phyloP scores from a whole-genome alignment of 2,797 vertebrate species.

The Antrozous pallidus region DNA sequence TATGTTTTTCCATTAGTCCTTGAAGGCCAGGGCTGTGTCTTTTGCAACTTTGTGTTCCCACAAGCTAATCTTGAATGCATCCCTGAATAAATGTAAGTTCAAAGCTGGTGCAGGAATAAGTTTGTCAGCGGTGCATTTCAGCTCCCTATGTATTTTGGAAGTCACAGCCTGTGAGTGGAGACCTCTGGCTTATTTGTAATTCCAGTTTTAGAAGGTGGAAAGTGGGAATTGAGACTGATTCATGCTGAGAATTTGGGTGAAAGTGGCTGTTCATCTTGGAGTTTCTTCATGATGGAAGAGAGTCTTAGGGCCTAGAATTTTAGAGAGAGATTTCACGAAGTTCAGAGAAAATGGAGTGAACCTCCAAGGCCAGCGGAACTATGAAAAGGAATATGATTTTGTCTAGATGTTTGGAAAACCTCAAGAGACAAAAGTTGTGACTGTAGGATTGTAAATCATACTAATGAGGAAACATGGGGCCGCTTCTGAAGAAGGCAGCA shows the following conservation, averaged over 20 bases:
- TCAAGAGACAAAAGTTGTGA: background rate
- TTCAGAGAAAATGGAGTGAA: background rate
- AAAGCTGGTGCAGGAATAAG: background rate
- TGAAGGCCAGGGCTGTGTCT: background rate
- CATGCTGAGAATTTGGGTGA: background rate
- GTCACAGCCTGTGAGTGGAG: background rate
- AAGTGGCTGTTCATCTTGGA: background rate
- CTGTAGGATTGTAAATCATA: background rate
- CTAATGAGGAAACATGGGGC: background rate
- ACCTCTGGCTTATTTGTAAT: background rate
- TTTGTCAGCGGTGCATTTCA: background rate
- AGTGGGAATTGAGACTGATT: background rate
- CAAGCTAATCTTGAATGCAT: background rate
- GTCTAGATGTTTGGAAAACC: background rate
- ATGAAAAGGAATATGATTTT: background rate
- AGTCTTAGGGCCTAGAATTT: background rate
- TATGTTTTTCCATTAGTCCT: background rate
- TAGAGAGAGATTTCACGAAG: background rate
- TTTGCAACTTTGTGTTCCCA: background rate
- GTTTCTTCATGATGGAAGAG: background rate
- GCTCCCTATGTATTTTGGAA: background rate
- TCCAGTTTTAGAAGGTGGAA: conserved; percentile 40
- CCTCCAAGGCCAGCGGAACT: background rate
- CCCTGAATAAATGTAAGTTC: background rate
- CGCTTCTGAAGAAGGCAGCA: background rate